Base-by-base conservation (phyloP, 2,797 vertebrate genomes). In the Morus bassanus region DNA sequence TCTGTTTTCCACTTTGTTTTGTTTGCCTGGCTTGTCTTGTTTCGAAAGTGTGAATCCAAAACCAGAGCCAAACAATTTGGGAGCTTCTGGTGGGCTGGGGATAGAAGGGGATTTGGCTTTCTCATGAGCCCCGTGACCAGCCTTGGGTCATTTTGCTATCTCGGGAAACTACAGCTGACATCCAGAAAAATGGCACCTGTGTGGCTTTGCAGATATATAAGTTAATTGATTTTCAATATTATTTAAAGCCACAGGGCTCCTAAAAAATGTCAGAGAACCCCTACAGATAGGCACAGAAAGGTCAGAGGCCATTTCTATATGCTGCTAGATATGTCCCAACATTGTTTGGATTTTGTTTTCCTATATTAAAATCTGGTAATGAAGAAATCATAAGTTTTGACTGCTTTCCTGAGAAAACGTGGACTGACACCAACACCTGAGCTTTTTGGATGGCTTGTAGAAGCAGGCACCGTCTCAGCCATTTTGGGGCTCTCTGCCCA, bases 131-230 rank as follows among this genome's bases (percentile, higher is more conserved):
- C 45, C 6, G 5, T 89, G 92, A 76, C 77, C 18, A n/a, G 33
- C 68, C 85, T 90, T 56, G 59, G 60, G 84, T 93, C 88, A 95
- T 96, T 94, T 92, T 97, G 75, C 88, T 96, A 61, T 91, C 96
- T 96, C 23, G 15, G 95, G 95, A 95, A 94, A 88, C 67, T 77
- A 93, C 75, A 89, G 61, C 57, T 43, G 91, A 93, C 75, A 72
- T 82, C 51, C 56, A 87, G 63, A 88, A 85, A 87, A 97, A 92
- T 41, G 10, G 41, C 37, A 91, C 77, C 64, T 85, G 33, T 51
- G 73, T 81, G 43, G 43, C 73, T 51, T 93, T 94, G 82, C 4
- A 45, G 45, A 86, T 68, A 41, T 4, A 14, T 5, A 39, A 78
- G 7, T 73, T 85, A 28, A 88, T 60, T 64, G 33, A 85, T 90